These are phyloP conservation scores for Cyanoramphus novaezelandiae DNA, from an alignment of 2,113 vertebrate species.

Conservation along the genomic window DNA sequence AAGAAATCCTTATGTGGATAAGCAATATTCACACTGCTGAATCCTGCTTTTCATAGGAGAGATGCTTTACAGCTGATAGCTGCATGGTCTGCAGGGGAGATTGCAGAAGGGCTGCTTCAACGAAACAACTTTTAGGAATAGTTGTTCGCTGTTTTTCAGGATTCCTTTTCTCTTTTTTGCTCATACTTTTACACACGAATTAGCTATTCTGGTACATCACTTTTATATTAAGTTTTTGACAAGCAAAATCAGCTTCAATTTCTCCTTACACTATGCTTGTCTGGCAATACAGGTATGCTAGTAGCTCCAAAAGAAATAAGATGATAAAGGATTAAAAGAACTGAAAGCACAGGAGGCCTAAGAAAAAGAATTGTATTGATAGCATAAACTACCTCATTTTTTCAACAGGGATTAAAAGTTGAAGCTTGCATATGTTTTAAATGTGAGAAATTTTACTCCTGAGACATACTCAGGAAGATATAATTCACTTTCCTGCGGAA, in stretches of 20 bases:
- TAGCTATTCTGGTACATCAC: not conserved
- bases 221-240: constrained; percentile 35
- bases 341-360: not conserved
- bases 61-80: not conserved
- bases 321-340: not conserved
- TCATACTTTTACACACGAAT: not conserved
- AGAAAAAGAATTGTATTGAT: constrained; percentile 1
- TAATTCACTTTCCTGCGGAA: constrained; percentile 57
- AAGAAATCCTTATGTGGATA: not conserved
- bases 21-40: not conserved
- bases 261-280: not conserved
- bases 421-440: constrained; percentile 46
- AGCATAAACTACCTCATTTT: constrained; percentile 23
- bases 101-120: not conserved
- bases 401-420: constrained; percentile 43
- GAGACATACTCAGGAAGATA: constrained; percentile 54
- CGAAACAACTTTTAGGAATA: not conserved
- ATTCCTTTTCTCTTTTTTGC: not conserved
- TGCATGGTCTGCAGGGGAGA: not conserved
- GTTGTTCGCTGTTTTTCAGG: not conserved
- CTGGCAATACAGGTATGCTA: not conserved
- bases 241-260: constrained; percentile 41
- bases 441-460: constrained; percentile 56
- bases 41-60: not conserved
- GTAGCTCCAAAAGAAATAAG: not conserved